These are phyloP conservation scores for Antheraea pernyi DNA, from an alignment of 1,140 invertebrate species.

Conservation along the genomic window DNA sequence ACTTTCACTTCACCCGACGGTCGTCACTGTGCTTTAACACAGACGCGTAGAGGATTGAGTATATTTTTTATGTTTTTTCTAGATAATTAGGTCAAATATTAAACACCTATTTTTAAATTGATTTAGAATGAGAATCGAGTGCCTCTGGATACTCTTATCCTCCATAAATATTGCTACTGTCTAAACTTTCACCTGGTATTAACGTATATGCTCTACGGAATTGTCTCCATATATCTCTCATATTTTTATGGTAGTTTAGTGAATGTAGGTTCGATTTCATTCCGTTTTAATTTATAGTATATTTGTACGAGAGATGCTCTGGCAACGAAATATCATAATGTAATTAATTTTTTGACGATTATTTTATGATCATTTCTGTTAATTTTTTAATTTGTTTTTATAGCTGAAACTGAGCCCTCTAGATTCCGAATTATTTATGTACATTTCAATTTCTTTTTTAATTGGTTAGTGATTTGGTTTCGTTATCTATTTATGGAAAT, in stretches of 20 bases:
- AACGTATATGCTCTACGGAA: constrained; percentile 41
- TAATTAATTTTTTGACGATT: not conserved
- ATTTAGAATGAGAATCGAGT: too few species aligned
- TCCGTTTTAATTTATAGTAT: constrained; percentile 32
- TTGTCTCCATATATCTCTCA: constrained; percentile 42
- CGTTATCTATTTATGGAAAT: constrained; percentile 28
- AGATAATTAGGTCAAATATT: too few species aligned
- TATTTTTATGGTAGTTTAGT: constrained; percentile 34
- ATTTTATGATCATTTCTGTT: not conserved
- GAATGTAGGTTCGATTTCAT: constrained; percentile 37
- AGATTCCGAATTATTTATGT: constrained; percentile 53
- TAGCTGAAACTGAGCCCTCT: constrained; percentile 32
- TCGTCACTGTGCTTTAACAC: too few species aligned
- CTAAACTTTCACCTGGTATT: too few species aligned
- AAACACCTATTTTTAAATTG: too few species aligned
- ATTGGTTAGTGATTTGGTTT: constrained; percentile 40
- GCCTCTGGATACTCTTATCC: too few species aligned
- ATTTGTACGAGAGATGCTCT: constrained; percentile 13
- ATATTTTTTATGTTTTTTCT: too few species aligned
- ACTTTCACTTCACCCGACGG: too few species aligned
- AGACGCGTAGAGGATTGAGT: too few species aligned
- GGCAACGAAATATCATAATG: constrained; percentile 25
- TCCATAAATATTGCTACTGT: too few species aligned
- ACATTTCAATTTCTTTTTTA: constrained; percentile 30
- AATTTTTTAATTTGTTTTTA: not conserved